Evolutionary conservation across 2,888 invertebrate genomes (phyloP).

Genomic region (Nomada ruficornis): DNA sequence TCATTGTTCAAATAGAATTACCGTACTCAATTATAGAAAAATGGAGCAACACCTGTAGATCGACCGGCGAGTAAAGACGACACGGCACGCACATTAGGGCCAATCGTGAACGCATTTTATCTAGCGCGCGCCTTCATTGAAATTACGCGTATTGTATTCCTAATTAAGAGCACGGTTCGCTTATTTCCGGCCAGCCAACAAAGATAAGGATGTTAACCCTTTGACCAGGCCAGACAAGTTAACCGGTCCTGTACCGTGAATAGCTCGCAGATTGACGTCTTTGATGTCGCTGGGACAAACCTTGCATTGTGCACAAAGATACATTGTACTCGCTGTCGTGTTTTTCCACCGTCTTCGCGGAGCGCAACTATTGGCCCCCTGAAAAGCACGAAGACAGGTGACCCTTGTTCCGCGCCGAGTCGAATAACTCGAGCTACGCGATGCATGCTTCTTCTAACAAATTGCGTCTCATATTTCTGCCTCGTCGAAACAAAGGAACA

Average conservation of each 20-base stretch:
- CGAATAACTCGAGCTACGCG: not conserved
- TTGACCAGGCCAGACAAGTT: not conserved
- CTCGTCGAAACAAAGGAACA: too few species aligned
- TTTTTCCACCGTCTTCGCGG: not conserved
- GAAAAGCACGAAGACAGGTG: not conserved
- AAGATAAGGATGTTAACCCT: constrained; percentile 29
- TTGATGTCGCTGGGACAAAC: not conserved
- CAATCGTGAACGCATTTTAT: not conserved
- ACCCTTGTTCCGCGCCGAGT: not conserved
- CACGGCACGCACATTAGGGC: not conserved
- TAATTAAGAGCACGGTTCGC: constrained; percentile 24
- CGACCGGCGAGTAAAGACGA: not conserved
- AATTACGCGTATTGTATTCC: constrained; percentile 17
- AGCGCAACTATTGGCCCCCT: not conserved
- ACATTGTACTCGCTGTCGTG: too few species aligned
- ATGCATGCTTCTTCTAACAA: not conserved
- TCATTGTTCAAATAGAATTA: too few species aligned
- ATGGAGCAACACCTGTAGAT: not conserved
- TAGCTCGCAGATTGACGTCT: not conserved
- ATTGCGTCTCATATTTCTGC: not conserved
- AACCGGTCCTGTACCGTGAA: not conserved
- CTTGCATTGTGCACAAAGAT: not conserved
- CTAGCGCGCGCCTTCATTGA: constrained; percentile 14
- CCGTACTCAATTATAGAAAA: too few species aligned
- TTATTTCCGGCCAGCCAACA: constrained; percentile 21